A percentile compares a stretch with the other conserved stretches of the same genome.
These are phyloP conservation scores for Catonia carolina DNA, from an alignment of 2,888 invertebrate species.

Conservation along the genomic window DNA sequence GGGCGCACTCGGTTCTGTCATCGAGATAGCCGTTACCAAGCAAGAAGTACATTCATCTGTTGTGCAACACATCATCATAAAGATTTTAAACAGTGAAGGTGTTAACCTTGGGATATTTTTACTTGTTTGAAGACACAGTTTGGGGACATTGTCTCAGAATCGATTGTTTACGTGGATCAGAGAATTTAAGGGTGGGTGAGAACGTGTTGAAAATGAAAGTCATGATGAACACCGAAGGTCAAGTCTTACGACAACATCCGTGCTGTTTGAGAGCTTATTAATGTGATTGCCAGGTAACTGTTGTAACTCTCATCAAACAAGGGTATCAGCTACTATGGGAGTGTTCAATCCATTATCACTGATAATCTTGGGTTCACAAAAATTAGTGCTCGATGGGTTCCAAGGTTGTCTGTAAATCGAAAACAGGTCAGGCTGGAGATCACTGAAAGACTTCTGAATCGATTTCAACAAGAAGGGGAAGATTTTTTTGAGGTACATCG, in stretches of 20 bases:
- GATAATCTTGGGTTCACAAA: slow-evolving; percentile 4
- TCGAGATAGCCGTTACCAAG: not conserved
- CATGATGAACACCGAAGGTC: slow-evolving; percentile 3
- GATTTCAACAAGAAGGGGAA: too few species aligned
- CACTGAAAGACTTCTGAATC: too few species aligned
- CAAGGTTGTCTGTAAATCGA: too few species aligned
- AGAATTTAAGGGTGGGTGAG: slow-evolving; percentile 20
- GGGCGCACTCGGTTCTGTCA: not conserved
- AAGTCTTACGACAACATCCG: not conserved
- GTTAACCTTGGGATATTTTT: too few species aligned
- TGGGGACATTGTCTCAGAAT: slow-evolving; percentile 17
- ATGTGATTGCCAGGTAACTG: not conserved
- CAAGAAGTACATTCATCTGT: not conserved
- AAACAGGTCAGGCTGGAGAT: too few species aligned
- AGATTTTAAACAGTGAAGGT: not conserved
- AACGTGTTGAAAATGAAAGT: slow-evolving; percentile 10
- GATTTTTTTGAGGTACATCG: too few species aligned
- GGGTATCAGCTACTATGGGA: not conserved
- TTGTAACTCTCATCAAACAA: not conserved
- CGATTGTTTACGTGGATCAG: slow-evolving; percentile 15
- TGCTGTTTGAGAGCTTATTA: not conserved
- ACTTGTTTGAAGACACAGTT: slow-evolving; percentile 6
- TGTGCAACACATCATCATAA: not conserved
- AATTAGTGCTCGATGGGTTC: not conserved
- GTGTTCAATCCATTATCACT: slow-evolving; percentile 7